Base-by-base conservation (phyloP, 37 sponge, comb jelly and placozoan species). In the Agelas oroides region DNA sequence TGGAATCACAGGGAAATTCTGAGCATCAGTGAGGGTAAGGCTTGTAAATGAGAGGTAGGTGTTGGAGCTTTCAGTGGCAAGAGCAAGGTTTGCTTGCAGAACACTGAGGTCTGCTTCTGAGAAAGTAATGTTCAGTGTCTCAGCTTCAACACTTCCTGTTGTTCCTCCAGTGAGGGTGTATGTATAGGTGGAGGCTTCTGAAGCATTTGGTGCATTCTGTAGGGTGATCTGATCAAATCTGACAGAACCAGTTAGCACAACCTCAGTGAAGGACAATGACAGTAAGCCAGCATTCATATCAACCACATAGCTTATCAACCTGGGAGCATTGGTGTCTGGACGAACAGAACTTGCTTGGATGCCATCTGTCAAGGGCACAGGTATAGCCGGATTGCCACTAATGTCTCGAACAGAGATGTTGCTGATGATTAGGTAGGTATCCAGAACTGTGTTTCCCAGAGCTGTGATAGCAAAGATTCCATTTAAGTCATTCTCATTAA, bases 191-290 rank as follows among this genome's bases (percentile, higher is more conserved):
- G 53, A 27, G 16, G 89, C 63, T 12, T 62, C 31, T 18, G 77
- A 75, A 33, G 78, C 79, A 66, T 90, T 90, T 20, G 69, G 15
- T 31, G 53, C 64, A 69, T 83, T 87, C 52, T 89, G 92, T 0
- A 97, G 57, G 0, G 71, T 81, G 41, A 97, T 79, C 72, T 84
- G 83, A 41, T 80, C 72, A 57, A 84, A 89, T 55, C 71, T 62
- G 40, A 94, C 85, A 12, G 92, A 76, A 36, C 53, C 70, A 18
- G 88, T 70, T 15, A 94, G 36, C 40, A 97, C 91, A 62, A 91
- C 95, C 78, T 97, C 97, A 62, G 84, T 74, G 75, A 92, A 97
- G 2, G 94, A 86, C n/a, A 97, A 70, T 38, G 75, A 67, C 33
- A 97, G 75, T 5, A 88, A 40, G 36, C 94, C 97, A 1, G 46